Evolutionary conservation across 1,140 invertebrate genomes (phyloP), one percentile per base, ranked within the genome.

Genomic region (Maniola jurtina): DNA sequence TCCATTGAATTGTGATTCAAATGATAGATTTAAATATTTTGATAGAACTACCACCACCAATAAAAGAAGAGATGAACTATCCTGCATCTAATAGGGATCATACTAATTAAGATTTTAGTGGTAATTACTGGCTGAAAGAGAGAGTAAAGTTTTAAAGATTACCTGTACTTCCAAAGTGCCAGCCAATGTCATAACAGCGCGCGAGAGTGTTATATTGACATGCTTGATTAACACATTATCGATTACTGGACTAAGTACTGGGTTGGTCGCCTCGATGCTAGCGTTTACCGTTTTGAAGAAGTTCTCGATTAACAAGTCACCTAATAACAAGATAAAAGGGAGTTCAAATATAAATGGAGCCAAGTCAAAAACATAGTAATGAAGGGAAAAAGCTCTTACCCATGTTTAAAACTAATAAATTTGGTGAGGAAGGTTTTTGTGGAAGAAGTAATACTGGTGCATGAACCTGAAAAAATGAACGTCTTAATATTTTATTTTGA

Each of bases 391-490:
- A 60, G 14, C 68, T 73, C 77, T 79, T 89, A 94, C 94, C 95
- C 81, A 96, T 93, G 83, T 96, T 95, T 14, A 96, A 86, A 50
- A 97, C 93, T 48, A 97, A 84, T n/a, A 96, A 91, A 84, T 95
- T 96, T 0, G 95, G 95, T 6, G 95, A 96, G 60, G 95, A 94
- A 15, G 95, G 94, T 76, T 95, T 95, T 78, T 96, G 95, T 0
- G 96, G 96, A 42, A 97, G 84, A 33, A 97, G 84, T 15, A 97
- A 85, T 0, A 95, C 94, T 42, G 96, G 96, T 40, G 94, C 94
- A 79, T 95, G 93, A 15, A 89, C 80, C 87, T 89, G 68, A n/a
- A 72, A 76, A 36, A 52, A 57, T 60, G 63, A 34, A n/a, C 59
- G 57, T 25, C 1, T 9, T 54, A 54, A 54, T 25, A 10, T 33